Evolutionary conservation across 1,140 invertebrate genomes (phyloP).

Genomic region (Drosophila leontia): DNA sequence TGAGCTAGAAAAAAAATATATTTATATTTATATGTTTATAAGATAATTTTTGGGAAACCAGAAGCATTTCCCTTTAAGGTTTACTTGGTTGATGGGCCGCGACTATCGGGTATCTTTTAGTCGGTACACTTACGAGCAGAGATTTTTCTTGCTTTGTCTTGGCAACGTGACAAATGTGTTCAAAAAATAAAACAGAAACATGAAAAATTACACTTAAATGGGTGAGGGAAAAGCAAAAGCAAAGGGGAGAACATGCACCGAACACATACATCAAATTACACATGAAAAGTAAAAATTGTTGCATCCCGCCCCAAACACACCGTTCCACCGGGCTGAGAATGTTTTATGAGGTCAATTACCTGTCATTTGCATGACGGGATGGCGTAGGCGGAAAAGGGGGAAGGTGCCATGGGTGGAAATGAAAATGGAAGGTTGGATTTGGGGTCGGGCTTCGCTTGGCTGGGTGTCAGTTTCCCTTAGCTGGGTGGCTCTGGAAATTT

Average conservation of each 20-base stretch:
- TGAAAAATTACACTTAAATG: conserved; percentile 76
- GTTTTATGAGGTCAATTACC: conserved; percentile 81
- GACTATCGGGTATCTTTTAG: conserved; percentile 11
- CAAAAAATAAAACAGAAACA: conserved; percentile 53
- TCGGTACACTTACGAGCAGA: not conserved
- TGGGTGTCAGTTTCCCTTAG: conserved; percentile 70
- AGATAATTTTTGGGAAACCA: not conserved
- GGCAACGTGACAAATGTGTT: conserved; percentile 74
- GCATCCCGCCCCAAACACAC: conserved; percentile 43
- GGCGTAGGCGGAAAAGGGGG: conserved; percentile 13
- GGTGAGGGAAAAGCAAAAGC: conserved; percentile 32
- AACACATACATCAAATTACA: conserved; percentile 69
- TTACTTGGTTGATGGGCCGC: not conserved
- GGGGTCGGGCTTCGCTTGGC: conserved; percentile 13
- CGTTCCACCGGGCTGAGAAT: conserved; percentile 15
- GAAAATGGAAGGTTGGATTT: conserved; percentile 30
- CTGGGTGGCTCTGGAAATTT: conserved; percentile 20
- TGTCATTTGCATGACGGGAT: conserved; percentile 79
- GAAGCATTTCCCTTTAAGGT: not conserved
- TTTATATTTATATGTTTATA: not conserved
- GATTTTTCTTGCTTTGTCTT: conserved; percentile 35
- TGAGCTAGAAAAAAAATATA: not conserved
- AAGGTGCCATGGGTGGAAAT: conserved; percentile 14
- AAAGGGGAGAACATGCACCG: conserved; percentile 16
- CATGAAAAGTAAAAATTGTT: conserved; percentile 80